Conservation (phyloP, 2,888 invertebrate species). For the Agriopis leucophaearia region DNA sequence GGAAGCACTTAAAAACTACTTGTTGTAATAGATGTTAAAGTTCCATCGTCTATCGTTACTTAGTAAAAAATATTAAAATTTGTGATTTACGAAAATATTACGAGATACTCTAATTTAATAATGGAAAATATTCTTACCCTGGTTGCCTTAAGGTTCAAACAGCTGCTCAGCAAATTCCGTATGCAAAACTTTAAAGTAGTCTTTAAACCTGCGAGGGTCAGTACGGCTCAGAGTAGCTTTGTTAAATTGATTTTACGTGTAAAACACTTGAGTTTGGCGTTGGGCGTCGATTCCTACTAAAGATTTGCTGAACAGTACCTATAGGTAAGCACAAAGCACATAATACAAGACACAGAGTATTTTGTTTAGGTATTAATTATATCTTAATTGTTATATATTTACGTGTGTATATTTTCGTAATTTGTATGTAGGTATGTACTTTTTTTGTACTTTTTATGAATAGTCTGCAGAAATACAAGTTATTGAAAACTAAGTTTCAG, state of each 20-base stretch:
- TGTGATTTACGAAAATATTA: too few species aligned
- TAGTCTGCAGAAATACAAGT: too few species aligned
- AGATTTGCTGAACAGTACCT: slow-evolving; percentile 63
- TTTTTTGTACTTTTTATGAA: too few species aligned
- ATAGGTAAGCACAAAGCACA: slow-evolving; percentile 18
- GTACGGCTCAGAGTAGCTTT: slow-evolving; percentile 78
- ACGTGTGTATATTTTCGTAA: not conserved
- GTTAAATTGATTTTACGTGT: slow-evolving; percentile 85
- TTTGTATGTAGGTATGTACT: not conserved
- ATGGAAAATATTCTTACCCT: not conserved
- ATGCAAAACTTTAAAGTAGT: slow-evolving; percentile 29
- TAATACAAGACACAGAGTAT: not conserved
- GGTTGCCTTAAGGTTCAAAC: not conserved
- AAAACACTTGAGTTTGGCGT: slow-evolving; percentile 68
- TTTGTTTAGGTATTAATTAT: not conserved
- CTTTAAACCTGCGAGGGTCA: slow-evolving; percentile 61
- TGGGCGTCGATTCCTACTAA: slow-evolving; percentile 56
- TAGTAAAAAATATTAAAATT: too few species aligned
- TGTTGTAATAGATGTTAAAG: not conserved
- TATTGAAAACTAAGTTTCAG: too few species aligned
- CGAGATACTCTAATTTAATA: too few species aligned
- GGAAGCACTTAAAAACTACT: too few species aligned
- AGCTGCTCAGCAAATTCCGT: slow-evolving; percentile 25
- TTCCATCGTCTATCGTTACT: not conserved
- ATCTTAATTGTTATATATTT: not conserved